Conservation (phyloP, 2,797 vertebrate species). For the Mycteria americana region DNA sequence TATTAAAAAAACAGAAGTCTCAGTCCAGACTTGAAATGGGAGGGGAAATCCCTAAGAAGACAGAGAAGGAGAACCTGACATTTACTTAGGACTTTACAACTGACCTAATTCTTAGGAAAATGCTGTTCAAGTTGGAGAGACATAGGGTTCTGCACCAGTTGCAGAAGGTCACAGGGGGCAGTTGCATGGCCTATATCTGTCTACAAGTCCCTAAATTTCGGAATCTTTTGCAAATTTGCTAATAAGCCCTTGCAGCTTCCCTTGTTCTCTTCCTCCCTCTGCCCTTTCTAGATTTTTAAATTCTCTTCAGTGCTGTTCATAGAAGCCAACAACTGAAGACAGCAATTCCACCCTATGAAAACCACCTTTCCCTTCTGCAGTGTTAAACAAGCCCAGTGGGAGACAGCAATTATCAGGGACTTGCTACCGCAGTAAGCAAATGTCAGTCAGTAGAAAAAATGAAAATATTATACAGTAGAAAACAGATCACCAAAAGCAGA, state of each 20-base stretch:
- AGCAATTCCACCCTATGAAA: not conserved
- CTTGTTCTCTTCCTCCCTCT: not conserved
- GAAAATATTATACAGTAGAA: not conserved
- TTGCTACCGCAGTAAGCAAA: not conserved
- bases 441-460: not conserved
- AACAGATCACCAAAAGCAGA: not conserved
- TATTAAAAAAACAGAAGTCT: not conserved
- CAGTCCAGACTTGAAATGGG: not conserved
- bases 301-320: not conserved
- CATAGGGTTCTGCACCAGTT: not conserved
- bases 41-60: constrained; percentile 27
- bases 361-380: not conserved
- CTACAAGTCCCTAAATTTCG: not conserved
- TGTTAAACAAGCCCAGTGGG: not conserved
- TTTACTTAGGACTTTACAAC: constrained; percentile 3
- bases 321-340: not conserved
- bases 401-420: not conserved
- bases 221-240: not conserved
- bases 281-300: not conserved
- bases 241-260: not conserved
- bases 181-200: not conserved
- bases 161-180: not conserved
- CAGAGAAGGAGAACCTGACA: constrained; percentile 51
- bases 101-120: not conserved
- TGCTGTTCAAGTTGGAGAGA: not conserved